phyloP scores from a whole-genome alignment of 2,888 invertebrate species.

The Noctua janthina region DNA sequence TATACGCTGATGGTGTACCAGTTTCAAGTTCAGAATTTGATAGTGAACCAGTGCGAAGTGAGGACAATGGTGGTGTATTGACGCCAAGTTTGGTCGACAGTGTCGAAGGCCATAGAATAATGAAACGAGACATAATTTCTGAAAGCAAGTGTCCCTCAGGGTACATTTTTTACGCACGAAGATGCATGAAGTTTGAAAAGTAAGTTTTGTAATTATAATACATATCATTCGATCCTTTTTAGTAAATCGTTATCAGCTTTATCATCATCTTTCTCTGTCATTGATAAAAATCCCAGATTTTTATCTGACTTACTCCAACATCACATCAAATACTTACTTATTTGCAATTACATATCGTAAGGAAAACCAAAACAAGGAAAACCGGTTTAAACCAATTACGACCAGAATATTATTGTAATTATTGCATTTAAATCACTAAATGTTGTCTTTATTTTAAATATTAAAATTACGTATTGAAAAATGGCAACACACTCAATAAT shows the following conservation, averaged over 20 bases:
- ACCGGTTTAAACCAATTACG: constrained; percentile 8
- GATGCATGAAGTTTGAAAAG: constrained; percentile 37
- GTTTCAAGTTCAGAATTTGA: background rate
- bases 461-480: background rate
- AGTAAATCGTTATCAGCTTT: background rate
- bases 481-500: background rate
- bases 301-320: background rate
- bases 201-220: constrained; percentile 12
- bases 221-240: background rate
- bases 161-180: constrained; percentile 17
- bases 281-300: background rate
- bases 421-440: background rate
- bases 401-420: background rate
- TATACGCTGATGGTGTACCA: background rate
- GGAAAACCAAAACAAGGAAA: constrained; percentile 40
- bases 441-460: background rate
- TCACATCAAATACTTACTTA: background rate
- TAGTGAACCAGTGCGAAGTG: background rate
- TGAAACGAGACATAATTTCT: constrained; percentile 20
- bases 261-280: background rate
- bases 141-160: constrained; percentile 2
- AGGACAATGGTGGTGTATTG: background rate
- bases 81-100: background rate
- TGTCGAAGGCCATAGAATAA: background rate
- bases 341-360: constrained; percentile 5